phyloP scores from a whole-genome alignment of 2,113 vertebrate species.

The Microtus pennsylvanicus region DNA sequence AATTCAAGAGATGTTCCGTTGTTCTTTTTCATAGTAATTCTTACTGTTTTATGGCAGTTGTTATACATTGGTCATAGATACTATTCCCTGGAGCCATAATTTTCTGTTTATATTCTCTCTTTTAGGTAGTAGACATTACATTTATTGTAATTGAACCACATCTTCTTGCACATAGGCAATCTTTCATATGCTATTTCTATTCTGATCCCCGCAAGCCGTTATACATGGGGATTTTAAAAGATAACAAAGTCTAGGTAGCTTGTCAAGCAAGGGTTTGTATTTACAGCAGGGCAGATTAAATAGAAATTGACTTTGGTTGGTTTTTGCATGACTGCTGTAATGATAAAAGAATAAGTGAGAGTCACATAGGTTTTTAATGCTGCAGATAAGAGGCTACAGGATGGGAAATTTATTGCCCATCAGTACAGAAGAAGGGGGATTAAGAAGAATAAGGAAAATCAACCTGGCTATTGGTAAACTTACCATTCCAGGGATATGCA shows the following conservation, averaged over 20 bases:
- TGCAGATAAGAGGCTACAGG: slow-evolving; percentile 10
- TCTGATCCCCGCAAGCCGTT: slow-evolving; percentile 27
- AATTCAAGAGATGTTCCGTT: background rate
- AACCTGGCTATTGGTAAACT: background rate
- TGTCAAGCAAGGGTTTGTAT: slow-evolving; percentile 52
- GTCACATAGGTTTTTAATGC: slow-evolving; percentile 7
- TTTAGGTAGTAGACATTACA: slow-evolving; percentile 32
- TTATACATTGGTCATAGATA: background rate
- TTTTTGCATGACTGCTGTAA: background rate
- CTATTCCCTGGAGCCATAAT: background rate
- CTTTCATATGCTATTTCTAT: slow-evolving; percentile 58
- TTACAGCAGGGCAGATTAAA: slow-evolving; percentile 59
- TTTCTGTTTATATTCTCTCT: background rate
- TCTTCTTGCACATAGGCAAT: slow-evolving; percentile 40
- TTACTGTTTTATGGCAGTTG: background rate
- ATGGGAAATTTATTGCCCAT: slow-evolving; percentile 2
- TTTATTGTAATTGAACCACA: slow-evolving; percentile 48
- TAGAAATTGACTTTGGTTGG: slow-evolving; percentile 55
- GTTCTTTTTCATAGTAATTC: background rate
- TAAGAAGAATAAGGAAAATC: background rate
- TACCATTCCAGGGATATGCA: background rate
- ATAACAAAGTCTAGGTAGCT: slow-evolving; percentile 33
- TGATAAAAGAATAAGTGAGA: slow-evolving; percentile 47
- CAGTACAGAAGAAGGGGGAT: background rate
- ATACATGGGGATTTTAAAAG: slow-evolving; percentile 55